Evolutionary conservation across 2,888 invertebrate genomes (phyloP).

Genomic region (Cryptus armator): DNA sequence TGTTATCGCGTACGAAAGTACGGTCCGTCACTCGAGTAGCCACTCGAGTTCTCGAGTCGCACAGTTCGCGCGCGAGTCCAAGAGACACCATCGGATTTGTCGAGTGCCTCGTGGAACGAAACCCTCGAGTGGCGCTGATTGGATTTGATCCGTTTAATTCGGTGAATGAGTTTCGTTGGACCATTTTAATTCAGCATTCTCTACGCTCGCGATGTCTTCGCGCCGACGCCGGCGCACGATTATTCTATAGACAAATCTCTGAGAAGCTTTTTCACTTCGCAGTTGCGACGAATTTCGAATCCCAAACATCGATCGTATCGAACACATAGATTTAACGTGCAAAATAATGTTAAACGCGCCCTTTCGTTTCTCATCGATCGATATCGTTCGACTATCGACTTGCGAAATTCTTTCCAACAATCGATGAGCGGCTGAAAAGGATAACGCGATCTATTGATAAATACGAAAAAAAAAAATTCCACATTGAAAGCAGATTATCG

Average conservation of each 20-base stretch:
- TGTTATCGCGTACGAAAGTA: neutral
- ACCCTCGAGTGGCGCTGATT: constrained; percentile 76
- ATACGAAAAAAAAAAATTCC: constrained; percentile 13
- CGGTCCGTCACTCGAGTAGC: neutral
- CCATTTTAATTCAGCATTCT: constrained; percentile 81
- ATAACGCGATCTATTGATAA: neutral
- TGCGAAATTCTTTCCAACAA: neutral
- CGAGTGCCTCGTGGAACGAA: constrained; percentile 59
- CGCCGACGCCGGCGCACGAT: constrained; percentile 31
- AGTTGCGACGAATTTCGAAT: neutral
- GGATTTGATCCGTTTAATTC: constrained; percentile 83
- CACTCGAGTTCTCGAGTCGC: constrained; percentile 35
- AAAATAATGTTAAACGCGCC: no score
- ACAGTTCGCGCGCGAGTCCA: neutral
- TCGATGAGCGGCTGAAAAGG: neutral
- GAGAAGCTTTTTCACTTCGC: constrained; percentile 53
- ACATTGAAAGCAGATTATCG: constrained; percentile 22
- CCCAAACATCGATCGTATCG: no score
- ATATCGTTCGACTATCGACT: neutral
- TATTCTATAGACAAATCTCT: constrained; percentile 45
- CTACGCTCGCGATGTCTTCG: constrained; percentile 41
- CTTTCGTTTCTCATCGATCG: no score
- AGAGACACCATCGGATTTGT: constrained; percentile 56
- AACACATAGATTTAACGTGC: no score
- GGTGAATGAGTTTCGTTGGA: constrained; percentile 82